Conservation (phyloP, 2,888 invertebrate species). For the Thecocarcelia acutangulata region DNA sequence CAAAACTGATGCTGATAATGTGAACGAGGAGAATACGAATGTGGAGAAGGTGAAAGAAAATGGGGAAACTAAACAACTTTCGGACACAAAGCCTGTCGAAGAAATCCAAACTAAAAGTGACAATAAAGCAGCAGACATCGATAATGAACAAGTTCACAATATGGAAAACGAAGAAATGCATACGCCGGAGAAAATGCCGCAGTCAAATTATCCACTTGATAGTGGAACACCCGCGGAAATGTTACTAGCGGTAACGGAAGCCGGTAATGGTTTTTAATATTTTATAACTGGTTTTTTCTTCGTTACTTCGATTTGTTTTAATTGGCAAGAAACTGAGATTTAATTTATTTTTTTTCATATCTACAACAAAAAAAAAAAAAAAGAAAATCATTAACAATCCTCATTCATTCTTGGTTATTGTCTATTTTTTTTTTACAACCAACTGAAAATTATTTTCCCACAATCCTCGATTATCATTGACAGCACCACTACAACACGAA, state of each 20-base stretch:
- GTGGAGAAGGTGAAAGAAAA: conserved; percentile 52
- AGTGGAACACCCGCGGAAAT: conserved; percentile 24
- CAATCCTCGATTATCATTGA: conserved; percentile 64
- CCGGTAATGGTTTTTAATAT: conserved; percentile 78
- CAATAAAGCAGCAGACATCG: conserved; percentile 50
- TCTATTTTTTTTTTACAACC: too few relatives aligned
- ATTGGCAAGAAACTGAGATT: conserved; percentile 9
- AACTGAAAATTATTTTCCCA: conserved; percentile 15
- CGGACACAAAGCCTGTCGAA: conserved; percentile 61
- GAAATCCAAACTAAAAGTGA: conserved; percentile 56
- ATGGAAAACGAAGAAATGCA: conserved; percentile 56
- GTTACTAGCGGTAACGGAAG: conserved; percentile 31
- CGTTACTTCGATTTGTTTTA: neutral
- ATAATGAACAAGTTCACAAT: conserved; percentile 51
- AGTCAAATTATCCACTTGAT: neutral
- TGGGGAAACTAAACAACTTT: conserved; percentile 44
- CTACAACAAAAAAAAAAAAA: too few relatives aligned
- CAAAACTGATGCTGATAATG: neutral
- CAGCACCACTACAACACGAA: conserved; percentile 21
- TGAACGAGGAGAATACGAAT: neutral
- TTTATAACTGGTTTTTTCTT: neutral
- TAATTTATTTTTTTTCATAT: neutral
- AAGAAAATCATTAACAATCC: too few relatives aligned
- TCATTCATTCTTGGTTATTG: too few relatives aligned
- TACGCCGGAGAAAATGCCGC: conserved; percentile 24